phyloP scores from a whole-genome alignment of 2,888 invertebrate genomes.

The Nezara viridula region DNA sequence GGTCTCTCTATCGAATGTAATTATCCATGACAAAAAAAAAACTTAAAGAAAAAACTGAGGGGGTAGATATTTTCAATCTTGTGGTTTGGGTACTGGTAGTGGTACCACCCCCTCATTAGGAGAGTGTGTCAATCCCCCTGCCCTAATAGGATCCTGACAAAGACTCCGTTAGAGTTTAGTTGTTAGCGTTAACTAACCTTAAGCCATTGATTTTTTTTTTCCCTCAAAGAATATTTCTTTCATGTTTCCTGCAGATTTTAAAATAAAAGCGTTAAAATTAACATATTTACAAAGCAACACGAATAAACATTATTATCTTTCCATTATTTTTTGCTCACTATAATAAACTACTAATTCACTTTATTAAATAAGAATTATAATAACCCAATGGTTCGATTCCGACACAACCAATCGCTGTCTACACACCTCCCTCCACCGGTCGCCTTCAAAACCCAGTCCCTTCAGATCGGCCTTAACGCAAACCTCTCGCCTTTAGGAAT shows the following conservation, averaged over 20 bases:
- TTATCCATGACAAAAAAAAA: neutral
- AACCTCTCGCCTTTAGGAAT: no score
- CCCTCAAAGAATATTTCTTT: neutral
- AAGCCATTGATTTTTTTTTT: slow-evolving; percentile 11
- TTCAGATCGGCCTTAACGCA: no score
- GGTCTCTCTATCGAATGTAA: slow-evolving; percentile 16
- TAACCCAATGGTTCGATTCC: no score
- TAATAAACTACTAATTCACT: no score
- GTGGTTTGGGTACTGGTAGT: neutral
- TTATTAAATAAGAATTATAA: no score
- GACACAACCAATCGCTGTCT: no score
- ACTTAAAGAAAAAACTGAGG: neutral
- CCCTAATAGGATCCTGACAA: neutral
- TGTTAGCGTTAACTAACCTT: neutral
- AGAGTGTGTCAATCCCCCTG: neutral
- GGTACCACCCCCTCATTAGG: neutral
- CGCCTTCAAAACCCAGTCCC: no score
- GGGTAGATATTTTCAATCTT: neutral
- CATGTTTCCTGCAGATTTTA: neutral
- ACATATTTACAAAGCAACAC: no score
- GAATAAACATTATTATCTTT: no score
- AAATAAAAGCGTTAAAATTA: neutral
- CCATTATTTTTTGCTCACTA: no score
- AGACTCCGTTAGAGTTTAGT: neutral
- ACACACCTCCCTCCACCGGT: no score